Evolutionary conservation across 2,113 vertebrate genomes (phyloP).

Genomic region (Catharus fuscescens): DNA sequence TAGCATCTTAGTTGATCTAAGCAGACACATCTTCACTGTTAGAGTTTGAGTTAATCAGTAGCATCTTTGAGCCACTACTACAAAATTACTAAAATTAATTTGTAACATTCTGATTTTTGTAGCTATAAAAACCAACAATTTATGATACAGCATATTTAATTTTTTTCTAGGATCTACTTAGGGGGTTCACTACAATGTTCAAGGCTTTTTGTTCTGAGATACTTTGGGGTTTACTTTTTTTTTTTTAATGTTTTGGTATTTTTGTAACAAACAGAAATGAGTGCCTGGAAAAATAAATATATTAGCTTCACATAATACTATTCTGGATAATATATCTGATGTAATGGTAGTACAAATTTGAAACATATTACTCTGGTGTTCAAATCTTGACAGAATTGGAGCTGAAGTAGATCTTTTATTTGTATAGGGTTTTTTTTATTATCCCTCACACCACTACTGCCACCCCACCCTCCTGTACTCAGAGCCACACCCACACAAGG

Average conservation of each 20-base stretch:
- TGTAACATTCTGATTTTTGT: neutral
- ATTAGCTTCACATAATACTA: neutral
- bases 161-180: neutral
- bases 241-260: neutral
- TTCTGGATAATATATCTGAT: neutral
- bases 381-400: neutral
- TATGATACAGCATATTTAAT: neutral
- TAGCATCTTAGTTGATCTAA: neutral
- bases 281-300: neutral
- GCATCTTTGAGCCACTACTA: neutral
- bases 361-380: neutral
- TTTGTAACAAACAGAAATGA: neutral
- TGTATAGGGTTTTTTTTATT: neutral
- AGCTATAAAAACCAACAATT: neutral
- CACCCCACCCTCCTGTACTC: neutral
- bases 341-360: neutral
- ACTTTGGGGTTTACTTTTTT: neutral
- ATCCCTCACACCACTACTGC: neutral
- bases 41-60: neutral
- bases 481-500: neutral
- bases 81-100: neutral
- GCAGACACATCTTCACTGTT: neutral
- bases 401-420: neutral
- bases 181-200: neutral
- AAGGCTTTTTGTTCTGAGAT: neutral